A percentile compares a stretch with the other conserved stretches of the same genome.
phyloP scores from a whole-genome alignment of 2,113 vertebrate species.

The Urocolius indicus region DNA sequence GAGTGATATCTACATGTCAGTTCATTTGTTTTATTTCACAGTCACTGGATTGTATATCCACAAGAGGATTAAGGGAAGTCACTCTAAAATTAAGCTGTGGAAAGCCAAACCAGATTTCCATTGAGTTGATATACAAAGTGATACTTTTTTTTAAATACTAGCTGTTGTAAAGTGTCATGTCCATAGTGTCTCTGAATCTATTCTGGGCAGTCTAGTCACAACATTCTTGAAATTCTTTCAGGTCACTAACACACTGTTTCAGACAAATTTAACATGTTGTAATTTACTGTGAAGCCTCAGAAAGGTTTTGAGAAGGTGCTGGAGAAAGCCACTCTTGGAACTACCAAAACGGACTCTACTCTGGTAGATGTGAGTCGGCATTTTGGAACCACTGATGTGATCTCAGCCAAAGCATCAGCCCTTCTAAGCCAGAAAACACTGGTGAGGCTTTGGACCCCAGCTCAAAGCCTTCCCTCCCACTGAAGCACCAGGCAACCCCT shows the following conservation, averaged over 20 bases:
- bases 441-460: background rate
- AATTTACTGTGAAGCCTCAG: background rate
- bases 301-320: background rate
- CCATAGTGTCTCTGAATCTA: background rate
- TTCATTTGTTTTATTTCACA: background rate
- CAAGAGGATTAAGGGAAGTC: background rate
- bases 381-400: background rate
- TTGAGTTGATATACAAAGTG: background rate
- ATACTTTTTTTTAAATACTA: background rate
- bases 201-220: background rate
- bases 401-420: background rate
- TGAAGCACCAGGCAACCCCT: background rate
- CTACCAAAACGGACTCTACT: background rate
- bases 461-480: background rate
- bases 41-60: background rate
- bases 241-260: background rate
- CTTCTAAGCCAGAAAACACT: background rate
- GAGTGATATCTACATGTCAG: background rate
- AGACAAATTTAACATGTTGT: background rate
- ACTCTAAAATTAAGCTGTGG: background rate
- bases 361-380: rapidly evolving
- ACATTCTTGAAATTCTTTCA: background rate
- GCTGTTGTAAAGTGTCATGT: background rate
- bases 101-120: background rate
- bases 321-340: background rate